A percentile compares a stretch with the other conserved stretches of the same genome.
Conservation (phyloP, 2,888 invertebrate genomes). For the Augochlorella aurata region DNA sequence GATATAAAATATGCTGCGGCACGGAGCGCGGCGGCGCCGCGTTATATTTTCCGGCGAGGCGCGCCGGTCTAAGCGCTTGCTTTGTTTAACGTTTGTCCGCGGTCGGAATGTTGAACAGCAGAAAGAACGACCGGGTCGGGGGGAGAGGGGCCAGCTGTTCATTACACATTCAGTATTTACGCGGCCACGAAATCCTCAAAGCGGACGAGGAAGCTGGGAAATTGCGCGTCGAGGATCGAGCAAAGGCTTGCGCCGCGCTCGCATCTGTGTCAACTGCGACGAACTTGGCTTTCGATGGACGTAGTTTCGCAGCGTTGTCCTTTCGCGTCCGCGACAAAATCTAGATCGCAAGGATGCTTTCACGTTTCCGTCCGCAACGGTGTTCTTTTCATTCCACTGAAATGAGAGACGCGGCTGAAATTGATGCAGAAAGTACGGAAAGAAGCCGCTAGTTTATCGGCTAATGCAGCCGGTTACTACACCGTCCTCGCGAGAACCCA, state of each 20-base stretch:
- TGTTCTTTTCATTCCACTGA: not conserved
- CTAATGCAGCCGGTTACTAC: not conserved
- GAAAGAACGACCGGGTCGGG: not conserved
- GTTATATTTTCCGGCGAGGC: conserved; percentile 28
- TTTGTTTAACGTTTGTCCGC: conserved; percentile 22
- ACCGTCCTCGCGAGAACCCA: not conserved
- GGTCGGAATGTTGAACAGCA: conserved; percentile 25
- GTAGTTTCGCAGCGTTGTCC: not conserved
- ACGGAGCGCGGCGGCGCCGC: conserved; percentile 31
- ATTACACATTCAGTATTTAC: conserved; percentile 36
- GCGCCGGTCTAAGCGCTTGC: conserved; percentile 22
- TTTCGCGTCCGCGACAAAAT: not conserved
- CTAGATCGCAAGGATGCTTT: not conserved
- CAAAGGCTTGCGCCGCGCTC: not conserved
- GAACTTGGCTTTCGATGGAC: not conserved
- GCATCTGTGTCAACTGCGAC: conserved; percentile 4
- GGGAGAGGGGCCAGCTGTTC: conserved; percentile 9
- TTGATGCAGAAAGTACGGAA: not conserved
- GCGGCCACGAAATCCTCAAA: conserved; percentile 22
- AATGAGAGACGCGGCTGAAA: not conserved
- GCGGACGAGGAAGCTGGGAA: not conserved
- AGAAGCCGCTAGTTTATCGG: not conserved
- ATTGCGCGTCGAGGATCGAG: conserved; percentile 19
- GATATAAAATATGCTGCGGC: conserved; percentile 57
- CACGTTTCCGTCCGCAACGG: not conserved